Conservation (phyloP, 2,888 invertebrate genomes). For the Neoascia interrupta region DNA sequence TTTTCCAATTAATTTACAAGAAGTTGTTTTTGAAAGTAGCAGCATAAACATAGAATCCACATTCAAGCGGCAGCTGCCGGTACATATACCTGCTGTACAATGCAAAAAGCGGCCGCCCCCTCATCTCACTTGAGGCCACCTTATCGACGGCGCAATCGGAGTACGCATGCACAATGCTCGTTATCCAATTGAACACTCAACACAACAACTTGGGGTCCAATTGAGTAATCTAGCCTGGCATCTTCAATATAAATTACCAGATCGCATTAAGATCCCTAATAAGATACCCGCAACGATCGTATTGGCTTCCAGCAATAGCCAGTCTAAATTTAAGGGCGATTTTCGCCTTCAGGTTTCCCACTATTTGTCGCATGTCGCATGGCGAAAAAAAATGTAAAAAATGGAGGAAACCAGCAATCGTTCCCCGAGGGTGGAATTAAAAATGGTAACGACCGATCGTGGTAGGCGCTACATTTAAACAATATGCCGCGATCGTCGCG, state of each 20-base stretch:
- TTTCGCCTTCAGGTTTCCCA: conserved; percentile 43
- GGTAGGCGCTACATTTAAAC: conserved; percentile 67
- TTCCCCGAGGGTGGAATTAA: conserved; percentile 59
- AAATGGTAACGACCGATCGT: conserved; percentile 61
- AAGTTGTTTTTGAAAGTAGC: too few relatives aligned
- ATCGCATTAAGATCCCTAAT: conserved; percentile 72
- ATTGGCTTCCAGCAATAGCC: conserved; percentile 44
- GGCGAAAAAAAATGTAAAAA: too few relatives aligned
- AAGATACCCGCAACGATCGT: conserved; percentile 48
- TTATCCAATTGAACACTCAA: conserved; percentile 55
- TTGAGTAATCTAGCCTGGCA: conserved; percentile 58
- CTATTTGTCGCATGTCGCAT: conserved; percentile 66
- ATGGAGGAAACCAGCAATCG: conserved; percentile 32
- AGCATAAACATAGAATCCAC: too few relatives aligned
- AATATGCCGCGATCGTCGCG: conserved; percentile 64
- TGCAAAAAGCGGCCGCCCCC: too few relatives aligned
- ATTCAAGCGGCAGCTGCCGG: too few relatives aligned
- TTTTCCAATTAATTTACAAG: too few relatives aligned
- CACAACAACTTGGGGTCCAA: conserved; percentile 48
- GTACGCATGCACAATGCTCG: conserved; percentile 49
- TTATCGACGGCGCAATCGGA: background rate
- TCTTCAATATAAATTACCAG: conserved; percentile 72
- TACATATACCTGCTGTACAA: too few relatives aligned
- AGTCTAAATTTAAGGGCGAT: conserved; percentile 62
- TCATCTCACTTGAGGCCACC: background rate